These are phyloP conservation scores for Drosophila yooni DNA, from an alignment of 2,888 invertebrate genomes.

Conservation along the genomic window DNA sequence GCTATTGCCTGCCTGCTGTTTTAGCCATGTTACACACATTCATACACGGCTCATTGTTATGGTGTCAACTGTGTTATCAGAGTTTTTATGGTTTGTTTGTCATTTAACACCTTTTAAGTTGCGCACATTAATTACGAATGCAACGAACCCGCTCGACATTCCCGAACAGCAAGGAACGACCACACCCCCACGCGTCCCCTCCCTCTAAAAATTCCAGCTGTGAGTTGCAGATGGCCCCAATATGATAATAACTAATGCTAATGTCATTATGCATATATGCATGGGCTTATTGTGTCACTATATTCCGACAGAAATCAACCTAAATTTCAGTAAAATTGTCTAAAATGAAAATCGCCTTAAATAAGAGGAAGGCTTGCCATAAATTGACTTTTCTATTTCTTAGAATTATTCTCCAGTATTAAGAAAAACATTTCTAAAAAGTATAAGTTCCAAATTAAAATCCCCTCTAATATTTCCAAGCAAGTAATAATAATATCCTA, in stretches of 20 bases:
- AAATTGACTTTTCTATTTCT: not conserved
- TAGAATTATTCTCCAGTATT: not conserved
- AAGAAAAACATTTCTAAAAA: not conserved
- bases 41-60: conserved; percentile 36
- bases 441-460: not conserved
- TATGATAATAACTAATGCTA: conserved; percentile 43
- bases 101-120: conserved; percentile 80
- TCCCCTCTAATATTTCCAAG: not conserved
- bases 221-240: conserved; percentile 40
- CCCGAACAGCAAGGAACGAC: not conserved
- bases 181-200: not conserved
- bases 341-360: not conserved
- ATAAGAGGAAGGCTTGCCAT: not conserved
- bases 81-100: conserved; percentile 82
- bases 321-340: no score
- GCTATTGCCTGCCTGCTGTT: conserved; percentile 64
- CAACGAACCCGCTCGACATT: conserved; percentile 68
- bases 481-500: not conserved
- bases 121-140: conserved; percentile 76
- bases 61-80: conserved; percentile 70
- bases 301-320: not conserved
- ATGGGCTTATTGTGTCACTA: not conserved
- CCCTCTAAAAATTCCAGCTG: conserved; percentile 36
- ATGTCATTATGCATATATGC: conserved; percentile 16
- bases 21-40: conserved; percentile 41